phyloP scores from a whole-genome alignment of 2,888 invertebrate species.

The Pammene fasciana region DNA sequence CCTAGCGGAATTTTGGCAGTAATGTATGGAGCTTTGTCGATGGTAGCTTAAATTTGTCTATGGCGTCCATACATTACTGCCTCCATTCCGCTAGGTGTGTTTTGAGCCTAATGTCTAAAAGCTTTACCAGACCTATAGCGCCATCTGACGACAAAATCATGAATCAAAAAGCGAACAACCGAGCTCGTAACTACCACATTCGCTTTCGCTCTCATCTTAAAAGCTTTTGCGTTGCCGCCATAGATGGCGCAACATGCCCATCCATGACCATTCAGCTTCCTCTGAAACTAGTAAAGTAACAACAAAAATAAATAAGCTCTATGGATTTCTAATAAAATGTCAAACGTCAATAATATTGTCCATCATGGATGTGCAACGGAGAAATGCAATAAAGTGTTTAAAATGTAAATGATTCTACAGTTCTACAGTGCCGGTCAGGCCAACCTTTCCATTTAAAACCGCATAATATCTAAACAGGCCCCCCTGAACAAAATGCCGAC shows the following conservation, averaged over 20 bases:
- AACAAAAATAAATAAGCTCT: conserved; percentile 13
- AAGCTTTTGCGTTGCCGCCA: conserved; percentile 7
- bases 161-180: neutral
- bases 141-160: conserved; percentile 14
- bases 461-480: neutral
- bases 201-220: conserved; percentile 2
- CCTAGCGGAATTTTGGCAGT: no score
- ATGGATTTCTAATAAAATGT: conserved; percentile 42
- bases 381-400: conserved; percentile 48
- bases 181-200: conserved; percentile 3
- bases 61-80: no score
- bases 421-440: conserved; percentile 23
- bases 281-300: neutral
- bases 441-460: conserved; percentile 3
- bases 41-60: no score
- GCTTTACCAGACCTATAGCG: conserved; percentile 3
- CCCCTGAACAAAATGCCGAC: conserved; percentile 59
- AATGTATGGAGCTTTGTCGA: no score
- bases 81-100: no score
- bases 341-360: conserved; percentile 49
- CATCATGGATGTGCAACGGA: conserved; percentile 57
- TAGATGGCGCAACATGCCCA: conserved; percentile 28
- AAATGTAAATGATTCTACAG: conserved; percentile 56
- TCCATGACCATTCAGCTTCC: conserved; percentile 1
- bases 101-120: neutral